Base-by-base conservation (phyloP, 2,888 invertebrate genomes). In the Sturmia bella region DNA sequence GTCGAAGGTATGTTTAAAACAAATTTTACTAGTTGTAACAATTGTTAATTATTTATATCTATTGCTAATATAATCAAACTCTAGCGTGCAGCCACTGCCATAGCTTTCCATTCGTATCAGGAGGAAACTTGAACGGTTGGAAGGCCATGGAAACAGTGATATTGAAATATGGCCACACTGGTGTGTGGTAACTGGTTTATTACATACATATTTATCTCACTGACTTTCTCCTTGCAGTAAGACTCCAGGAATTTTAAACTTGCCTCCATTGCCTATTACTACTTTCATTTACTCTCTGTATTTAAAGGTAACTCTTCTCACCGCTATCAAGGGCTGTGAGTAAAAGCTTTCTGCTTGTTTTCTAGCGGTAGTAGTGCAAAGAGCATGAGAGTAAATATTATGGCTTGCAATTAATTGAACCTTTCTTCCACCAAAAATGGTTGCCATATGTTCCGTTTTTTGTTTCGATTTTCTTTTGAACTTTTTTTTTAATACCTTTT, bases 401-500 rank as follows among this genome's bases (percentile, higher is more conserved):
- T 17, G 41, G 56, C 37, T 73, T 74, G 41, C 43, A 48, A 66
- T 59, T 43, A 57, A 13, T 52, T 79, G 82, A 74, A 83, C 74
- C 79, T 78, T n/a, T n/a, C n/a, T n/a, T 79, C 83, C 80, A 84
- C 63, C 82, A 15, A 63, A 57, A 76, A 76, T 78, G 70, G 87
- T 84, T 85, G 80, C 84, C 86, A 84, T 84, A 84, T 84, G 82
- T 80, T 41, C 72, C n/a, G 11, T 27, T 57, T 39, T 50, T 9
- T 2, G 21, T 24, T 48, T 21, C 1, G 2, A 41, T n/a, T 75
- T 57, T 39, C 57, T 76, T 52, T 24, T 12, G 11, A 32, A 24
- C 15, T 21, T 41, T 17, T 68, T 48, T 57, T 4, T 39, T n/a
- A n/a, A 57, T 9, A 41, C 15, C 52, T 19, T 37, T 41, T 57